A percentile compares a stretch with the other conserved stretches of the same genome.
These are phyloP conservation scores for Fulmarus glacialis DNA, from an alignment of 2,113 vertebrate species.

Conservation along the genomic window DNA sequence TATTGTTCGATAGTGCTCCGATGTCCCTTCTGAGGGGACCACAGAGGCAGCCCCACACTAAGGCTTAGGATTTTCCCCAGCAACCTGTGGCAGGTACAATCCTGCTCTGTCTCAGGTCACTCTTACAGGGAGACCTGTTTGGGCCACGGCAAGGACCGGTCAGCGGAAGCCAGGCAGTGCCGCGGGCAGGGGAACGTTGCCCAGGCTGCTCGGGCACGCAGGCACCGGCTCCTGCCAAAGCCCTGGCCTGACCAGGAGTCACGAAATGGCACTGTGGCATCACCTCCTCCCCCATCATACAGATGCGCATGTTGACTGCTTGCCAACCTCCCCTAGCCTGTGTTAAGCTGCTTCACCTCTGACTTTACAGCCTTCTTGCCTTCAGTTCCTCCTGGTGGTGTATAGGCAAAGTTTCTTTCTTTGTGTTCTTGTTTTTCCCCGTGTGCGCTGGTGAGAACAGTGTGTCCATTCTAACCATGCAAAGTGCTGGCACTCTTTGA, in stretches of 20 bases:
- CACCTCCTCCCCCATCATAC: accelerated
- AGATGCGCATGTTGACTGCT: accelerated
- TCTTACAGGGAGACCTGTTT: not conserved
- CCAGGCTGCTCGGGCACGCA: accelerated
- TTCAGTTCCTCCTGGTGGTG: not conserved
- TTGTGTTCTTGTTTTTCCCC: not conserved
- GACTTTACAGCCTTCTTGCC: not conserved
- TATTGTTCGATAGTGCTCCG: not conserved
- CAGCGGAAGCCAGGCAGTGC: not conserved
- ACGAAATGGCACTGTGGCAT: not conserved
- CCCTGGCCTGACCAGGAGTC: not conserved
- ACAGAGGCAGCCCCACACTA: not conserved
- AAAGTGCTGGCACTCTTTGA: not conserved
- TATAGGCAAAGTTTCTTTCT: not conserved
- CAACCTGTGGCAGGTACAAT: not conserved
- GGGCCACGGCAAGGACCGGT: accelerated
- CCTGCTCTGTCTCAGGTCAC: not conserved
- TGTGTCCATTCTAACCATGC: accelerated
- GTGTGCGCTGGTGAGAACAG: accelerated
- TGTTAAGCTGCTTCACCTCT: not conserved
- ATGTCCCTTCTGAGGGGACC: not conserved
- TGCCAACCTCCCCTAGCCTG: not conserved
- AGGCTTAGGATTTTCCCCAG: not conserved
- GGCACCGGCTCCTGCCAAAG: not conserved
- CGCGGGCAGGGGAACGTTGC: accelerated